These are phyloP conservation scores for Trissolcus japonicus DNA, from an alignment of 2,888 invertebrate species.

Conservation along the genomic window DNA sequence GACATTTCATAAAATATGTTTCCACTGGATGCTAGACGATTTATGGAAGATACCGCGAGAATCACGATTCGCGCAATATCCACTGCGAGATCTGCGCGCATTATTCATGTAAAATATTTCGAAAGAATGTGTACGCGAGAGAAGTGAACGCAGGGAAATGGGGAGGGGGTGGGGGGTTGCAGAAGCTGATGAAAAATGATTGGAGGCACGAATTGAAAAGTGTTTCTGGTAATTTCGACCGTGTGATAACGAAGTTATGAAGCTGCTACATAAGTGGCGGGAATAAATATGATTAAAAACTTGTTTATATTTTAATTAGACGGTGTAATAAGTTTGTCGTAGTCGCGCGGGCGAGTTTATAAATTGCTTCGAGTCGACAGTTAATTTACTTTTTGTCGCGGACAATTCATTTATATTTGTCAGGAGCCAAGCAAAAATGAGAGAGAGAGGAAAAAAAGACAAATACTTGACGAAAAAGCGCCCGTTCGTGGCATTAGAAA, in stretches of 20 bases:
- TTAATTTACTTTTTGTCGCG: conserved; percentile 46
- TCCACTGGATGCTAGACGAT: conserved; percentile 18
- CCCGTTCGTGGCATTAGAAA: conserved; percentile 33
- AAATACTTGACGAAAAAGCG: conserved; percentile 46
- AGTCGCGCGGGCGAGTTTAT: conserved; percentile 30
- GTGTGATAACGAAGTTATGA: conserved; percentile 16
- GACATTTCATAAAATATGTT: conserved; percentile 43
- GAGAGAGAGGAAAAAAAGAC: conserved; percentile 26
- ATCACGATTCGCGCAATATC: conserved; percentile 16
- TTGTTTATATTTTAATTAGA: conserved; percentile 47
- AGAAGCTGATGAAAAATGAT: no score
- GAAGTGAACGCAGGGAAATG: neutral
- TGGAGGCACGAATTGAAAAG: neutral
- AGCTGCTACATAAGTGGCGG: conserved; percentile 17
- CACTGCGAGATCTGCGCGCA: conserved; percentile 9
- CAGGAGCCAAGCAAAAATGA: conserved; percentile 29
- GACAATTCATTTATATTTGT: conserved; percentile 51
- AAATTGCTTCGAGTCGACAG: conserved; percentile 45
- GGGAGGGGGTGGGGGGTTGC: neutral
- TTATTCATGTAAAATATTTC: conserved; percentile 18
- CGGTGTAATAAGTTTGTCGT: conserved; percentile 40
- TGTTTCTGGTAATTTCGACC: neutral
- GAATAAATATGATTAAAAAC: conserved; percentile 32
- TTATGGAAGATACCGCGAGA: conserved; percentile 16
- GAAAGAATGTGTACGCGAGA: conserved; percentile 1